Evolutionary conservation across 2,113 vertebrate genomes (phyloP).

Genomic region (Lepus americanus): DNA sequence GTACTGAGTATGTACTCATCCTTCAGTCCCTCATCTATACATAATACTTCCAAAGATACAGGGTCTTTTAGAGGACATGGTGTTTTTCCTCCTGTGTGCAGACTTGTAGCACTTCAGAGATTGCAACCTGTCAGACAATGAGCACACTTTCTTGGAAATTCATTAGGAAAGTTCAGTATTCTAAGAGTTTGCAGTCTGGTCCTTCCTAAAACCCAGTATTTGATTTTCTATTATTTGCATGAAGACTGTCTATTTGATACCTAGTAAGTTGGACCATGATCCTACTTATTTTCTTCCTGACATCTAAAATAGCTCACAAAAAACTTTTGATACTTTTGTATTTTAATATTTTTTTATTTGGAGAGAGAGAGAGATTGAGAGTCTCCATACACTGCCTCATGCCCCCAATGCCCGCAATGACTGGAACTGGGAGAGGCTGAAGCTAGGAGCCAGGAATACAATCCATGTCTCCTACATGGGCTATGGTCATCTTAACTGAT

Average conservation of each 20-base stretch:
- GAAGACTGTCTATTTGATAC: neutral
- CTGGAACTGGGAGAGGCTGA: no score
- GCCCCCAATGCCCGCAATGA: no score
- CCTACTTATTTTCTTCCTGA: slow-evolving; percentile 13
- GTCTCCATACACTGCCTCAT: no score
- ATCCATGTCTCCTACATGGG: no score
- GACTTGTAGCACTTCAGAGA: slow-evolving; percentile 37
- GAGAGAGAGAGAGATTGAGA: no score
- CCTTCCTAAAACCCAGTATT: slow-evolving; percentile 57
- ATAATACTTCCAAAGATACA: neutral
- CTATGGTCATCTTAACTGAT: no score
- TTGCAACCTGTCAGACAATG: slow-evolving; percentile 32
- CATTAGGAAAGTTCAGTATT: slow-evolving; percentile 60
- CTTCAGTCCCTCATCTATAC: neutral
- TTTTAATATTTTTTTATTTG: neutral
- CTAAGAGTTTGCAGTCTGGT: slow-evolving; percentile 52
- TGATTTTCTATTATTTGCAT: slow-evolving; percentile 32
- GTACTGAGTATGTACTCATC: no score
- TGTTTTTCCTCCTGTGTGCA: slow-evolving; percentile 44
- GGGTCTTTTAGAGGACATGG: neutral
- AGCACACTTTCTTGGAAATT: slow-evolving; percentile 74
- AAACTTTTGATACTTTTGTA: slow-evolving; percentile 12
- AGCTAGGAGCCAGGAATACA: no score
- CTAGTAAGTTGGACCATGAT: neutral
- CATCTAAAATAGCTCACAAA: neutral